These are phyloP conservation scores for Eulemur rufifrons DNA, from an alignment of 2,113 vertebrate genomes.

Conservation along the genomic window DNA sequence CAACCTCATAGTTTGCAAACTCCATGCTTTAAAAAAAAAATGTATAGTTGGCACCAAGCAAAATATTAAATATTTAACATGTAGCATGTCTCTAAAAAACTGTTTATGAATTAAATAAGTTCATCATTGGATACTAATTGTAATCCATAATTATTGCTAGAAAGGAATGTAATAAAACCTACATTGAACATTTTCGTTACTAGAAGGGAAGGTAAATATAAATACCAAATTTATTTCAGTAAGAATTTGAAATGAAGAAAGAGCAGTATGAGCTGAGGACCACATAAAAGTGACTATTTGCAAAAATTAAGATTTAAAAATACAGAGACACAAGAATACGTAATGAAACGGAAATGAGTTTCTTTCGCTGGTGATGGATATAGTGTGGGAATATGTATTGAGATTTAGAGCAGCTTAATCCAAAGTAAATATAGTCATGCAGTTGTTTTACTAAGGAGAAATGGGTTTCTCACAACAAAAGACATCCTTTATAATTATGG, in stretches of 20 bases:
- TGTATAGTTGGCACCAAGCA: neutral
- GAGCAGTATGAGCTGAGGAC: neutral
- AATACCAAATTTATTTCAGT: neutral
- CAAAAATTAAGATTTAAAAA: conserved; percentile 56
- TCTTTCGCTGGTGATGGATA: neutral
- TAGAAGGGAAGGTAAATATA: neutral
- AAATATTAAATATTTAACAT: neutral
- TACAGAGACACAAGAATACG: neutral
- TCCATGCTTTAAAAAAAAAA: neutral
- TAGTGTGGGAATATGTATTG: neutral
- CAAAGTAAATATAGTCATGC: neutral
- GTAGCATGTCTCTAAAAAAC: neutral
- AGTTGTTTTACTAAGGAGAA: conserved; percentile 27
- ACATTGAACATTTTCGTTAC: neutral
- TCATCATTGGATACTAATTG: neutral
- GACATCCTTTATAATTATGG: neutral
- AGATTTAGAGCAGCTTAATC: neutral
- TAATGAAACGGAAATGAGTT: conserved; percentile 22
- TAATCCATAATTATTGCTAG: neutral
- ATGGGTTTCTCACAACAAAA: conserved; percentile 39
- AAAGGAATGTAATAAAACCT: neutral
- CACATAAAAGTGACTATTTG: conserved; percentile 25
- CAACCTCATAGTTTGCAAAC: neutral
- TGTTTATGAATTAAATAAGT: neutral
- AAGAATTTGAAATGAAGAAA: conserved; percentile 36